Evolutionary conservation across 2,888 invertebrate genomes (phyloP).

Genomic region (Cantharis flavilabris): DNA sequence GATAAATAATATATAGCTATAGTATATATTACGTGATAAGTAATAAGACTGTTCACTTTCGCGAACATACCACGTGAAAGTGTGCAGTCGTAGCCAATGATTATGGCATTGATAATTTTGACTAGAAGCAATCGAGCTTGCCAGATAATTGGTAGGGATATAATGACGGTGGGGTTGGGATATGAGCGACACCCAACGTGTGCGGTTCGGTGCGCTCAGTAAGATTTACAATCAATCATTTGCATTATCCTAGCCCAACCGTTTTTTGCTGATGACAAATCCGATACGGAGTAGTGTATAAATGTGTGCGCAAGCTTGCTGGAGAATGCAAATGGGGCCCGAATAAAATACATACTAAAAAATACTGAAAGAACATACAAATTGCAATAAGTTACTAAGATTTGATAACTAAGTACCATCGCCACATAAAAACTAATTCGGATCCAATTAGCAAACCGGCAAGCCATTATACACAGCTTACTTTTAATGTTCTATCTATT

Average conservation of each 20-base stretch:
- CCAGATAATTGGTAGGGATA: slow-evolving; percentile 25
- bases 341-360: slow-evolving; percentile 28
- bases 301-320: slow-evolving; percentile 54
- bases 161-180: slow-evolving; percentile 15
- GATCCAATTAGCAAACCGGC: slow-evolving; percentile 39
- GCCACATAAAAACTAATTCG: slow-evolving; percentile 34
- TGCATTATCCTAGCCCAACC: slow-evolving; percentile 10
- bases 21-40: slow-evolving; percentile 41
- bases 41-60: slow-evolving; percentile 48
- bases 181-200: slow-evolving; percentile 22
- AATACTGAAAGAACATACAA: slow-evolving; percentile 24
- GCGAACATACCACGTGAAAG: slow-evolving; percentile 40
- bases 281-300: slow-evolving; percentile 57
- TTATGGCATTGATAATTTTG: slow-evolving; percentile 23
- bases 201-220: slow-evolving; percentile 24
- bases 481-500: slow-evolving; percentile 50
- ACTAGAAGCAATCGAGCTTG: slow-evolving; percentile 30
- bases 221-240: slow-evolving; percentile 5
- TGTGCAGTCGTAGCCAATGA: slow-evolving; percentile 38
- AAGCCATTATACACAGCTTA: slow-evolving; percentile 55
- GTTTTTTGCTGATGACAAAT: slow-evolving; percentile 41
- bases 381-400: slow-evolving; percentile 36
- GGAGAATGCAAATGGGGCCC: slow-evolving; percentile 36
- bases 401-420: slow-evolving; percentile 40
- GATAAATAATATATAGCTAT: slow-evolving; percentile 34